Evolutionary conservation across 1,140 invertebrate genomes (phyloP).

Genomic region (Neuroterus valhalla): DNA sequence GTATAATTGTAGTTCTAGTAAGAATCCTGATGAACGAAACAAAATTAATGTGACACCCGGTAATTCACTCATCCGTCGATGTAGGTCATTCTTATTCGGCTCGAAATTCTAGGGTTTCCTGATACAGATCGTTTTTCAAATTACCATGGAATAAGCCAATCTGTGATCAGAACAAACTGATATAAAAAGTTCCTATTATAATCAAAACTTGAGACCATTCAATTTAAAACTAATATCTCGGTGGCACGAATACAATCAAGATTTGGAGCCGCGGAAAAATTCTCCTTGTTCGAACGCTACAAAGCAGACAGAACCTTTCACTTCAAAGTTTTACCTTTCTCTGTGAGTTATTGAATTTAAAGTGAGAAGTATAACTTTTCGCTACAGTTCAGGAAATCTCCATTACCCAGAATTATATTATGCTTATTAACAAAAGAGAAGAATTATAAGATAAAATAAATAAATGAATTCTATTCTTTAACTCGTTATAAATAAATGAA

Average conservation of each 20-base stretch:
- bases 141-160: background rate
- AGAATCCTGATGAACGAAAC: background rate
- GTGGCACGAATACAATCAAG: background rate
- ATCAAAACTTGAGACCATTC: constrained; percentile 1
- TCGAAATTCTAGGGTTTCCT: constrained; percentile 18
- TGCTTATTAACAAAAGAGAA: no score
- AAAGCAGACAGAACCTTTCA: background rate
- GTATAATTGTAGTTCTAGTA: background rate
- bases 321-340: background rate
- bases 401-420: no score
- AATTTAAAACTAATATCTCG: background rate
- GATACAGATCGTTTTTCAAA: constrained; percentile 11
- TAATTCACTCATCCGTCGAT: background rate
- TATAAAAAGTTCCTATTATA: background rate
- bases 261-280: background rate
- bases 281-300: background rate
- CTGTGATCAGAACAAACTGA: background rate
- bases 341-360: background rate
- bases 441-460: no score
- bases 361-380: background rate
- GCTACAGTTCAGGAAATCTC: no score
- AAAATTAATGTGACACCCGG: constrained; percentile 7
- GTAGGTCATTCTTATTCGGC: constrained; percentile 6
- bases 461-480: no score
- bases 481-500: background rate